Conservation (phyloP, 2,888 invertebrate genomes). For the Macrophya annulata region DNA sequence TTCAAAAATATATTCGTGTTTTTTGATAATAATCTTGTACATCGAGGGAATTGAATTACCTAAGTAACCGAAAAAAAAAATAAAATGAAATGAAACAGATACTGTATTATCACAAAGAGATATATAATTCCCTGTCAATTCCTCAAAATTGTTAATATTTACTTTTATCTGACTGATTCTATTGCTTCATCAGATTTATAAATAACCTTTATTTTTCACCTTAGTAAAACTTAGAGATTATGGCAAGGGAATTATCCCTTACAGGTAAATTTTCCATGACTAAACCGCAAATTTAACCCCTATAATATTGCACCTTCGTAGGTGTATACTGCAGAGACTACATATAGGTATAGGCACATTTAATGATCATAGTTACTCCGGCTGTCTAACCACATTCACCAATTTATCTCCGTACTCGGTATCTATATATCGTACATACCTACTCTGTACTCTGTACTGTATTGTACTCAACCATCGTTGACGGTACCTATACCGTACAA, state of each 20-base stretch:
- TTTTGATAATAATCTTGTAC: neutral
- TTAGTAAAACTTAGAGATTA: too few relatives aligned
- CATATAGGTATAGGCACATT: conserved; percentile 23
- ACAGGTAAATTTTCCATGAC: neutral
- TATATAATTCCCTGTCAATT: conserved; percentile 1
- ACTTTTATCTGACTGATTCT: too few relatives aligned
- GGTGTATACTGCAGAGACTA: neutral
- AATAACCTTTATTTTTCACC: too few relatives aligned
- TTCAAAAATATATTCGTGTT: neutral
- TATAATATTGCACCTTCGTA: neutral
- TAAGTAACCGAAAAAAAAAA: neutral
- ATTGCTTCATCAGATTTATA: too few relatives aligned
- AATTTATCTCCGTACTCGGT: conserved; percentile 17
- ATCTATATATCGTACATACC: neutral
- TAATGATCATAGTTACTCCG: conserved; percentile 34
- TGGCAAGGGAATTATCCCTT: too few relatives aligned
- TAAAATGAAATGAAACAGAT: too few relatives aligned
- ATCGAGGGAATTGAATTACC: too few relatives aligned
- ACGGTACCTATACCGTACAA: neutral
- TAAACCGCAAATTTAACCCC: neutral
- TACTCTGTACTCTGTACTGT: conserved; percentile 3
- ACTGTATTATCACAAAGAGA: neutral
- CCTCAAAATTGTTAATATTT: too few relatives aligned
- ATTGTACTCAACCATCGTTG: conserved; percentile 8
- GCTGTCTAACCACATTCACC: conserved; percentile 31